Conservation (phyloP, 1,140 invertebrate genomes). For the Anoplolepis gracilipes region DNA sequence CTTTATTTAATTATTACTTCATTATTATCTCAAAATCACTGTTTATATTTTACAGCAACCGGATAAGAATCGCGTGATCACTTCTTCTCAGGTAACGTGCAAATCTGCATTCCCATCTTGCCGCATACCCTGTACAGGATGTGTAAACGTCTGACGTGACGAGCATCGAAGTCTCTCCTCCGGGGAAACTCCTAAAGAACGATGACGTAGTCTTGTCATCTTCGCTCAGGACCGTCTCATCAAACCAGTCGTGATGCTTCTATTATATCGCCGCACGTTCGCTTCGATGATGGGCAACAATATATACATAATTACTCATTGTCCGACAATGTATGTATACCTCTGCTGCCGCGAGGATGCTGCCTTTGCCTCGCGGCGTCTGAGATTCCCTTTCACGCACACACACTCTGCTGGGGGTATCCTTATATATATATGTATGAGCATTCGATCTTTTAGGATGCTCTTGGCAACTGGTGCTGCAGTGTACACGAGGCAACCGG, state of each 20-base stretch:
- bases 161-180: slow-evolving; percentile 24
- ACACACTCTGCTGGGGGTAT: slow-evolving; percentile 47
- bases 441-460: slow-evolving; percentile 30
- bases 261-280: not conserved
- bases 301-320: slow-evolving; percentile 62
- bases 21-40: too few relatives aligned
- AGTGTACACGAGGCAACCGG: slow-evolving; percentile 14
- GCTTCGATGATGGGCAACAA: slow-evolving; percentile 38
- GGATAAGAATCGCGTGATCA: not conserved
- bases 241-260: slow-evolving; percentile 39
- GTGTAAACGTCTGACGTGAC: slow-evolving; percentile 57
- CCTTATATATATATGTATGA: slow-evolving; percentile 71
- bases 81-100: not conserved
- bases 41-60: not conserved
- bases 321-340: slow-evolving; percentile 31
- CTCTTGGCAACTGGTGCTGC: slow-evolving; percentile 19
- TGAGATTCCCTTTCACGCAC: slow-evolving; percentile 63
- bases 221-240: not conserved
- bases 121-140: slow-evolving; percentile 31
- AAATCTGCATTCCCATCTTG: not conserved
- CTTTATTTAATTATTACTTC: not conserved
- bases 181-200: slow-evolving; percentile 64
- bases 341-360: slow-evolving; percentile 38
- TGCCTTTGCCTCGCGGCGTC: slow-evolving; percentile 37
- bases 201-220: slow-evolving; percentile 64